Base-by-base conservation (phyloP, 1,140 invertebrate species). In the Laupala kohalensis region DNA sequence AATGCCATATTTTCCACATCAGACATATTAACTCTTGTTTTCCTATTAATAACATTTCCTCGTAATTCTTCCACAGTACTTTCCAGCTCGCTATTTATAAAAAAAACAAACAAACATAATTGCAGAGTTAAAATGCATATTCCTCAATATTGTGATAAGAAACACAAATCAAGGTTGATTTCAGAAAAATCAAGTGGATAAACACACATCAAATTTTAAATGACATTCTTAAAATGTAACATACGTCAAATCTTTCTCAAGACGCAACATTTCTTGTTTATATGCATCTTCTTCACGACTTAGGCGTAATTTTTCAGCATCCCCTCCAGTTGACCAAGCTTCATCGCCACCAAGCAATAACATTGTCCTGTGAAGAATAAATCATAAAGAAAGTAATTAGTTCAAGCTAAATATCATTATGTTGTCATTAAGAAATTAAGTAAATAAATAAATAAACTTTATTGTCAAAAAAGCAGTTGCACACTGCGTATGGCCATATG, bases 1-100 rank as follows among this genome's bases (percentile, higher is more conserved):
- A 98, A 84, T 23, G 96, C 96, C 88, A 98, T 97, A 76, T 93
- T 92, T 79, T 99, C 96, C 3, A 99, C 95, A 79, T 98, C 96
- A 0, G 90, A 89, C 92, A 97, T 96, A 78, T 97, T 97, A 13
- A 98, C 95, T 53, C 95, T 86, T 65, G 94, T 96, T 79, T 95
- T 92, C 70, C 93, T 87, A 82, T 96, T 97, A 67, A 98, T 95
- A 0, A 98, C 96, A 80, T 97, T 96, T 64, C 92, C 92, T 69
- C 95, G 86, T 64, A 98, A 83, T 79, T 96, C 94, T 82, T 98
- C 96, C 3, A 99, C 96, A 5, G 93, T 94, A 27, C 89, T 88
- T 82, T 98, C 96, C 67, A 99, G 84, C 79, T 97, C 95, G 75
- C 94, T 91, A 76, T 66, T 76, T 77, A 74, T 67, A 71, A 23